Conservation (phyloP, 2,797 vertebrate species). For the Siniperca obscura region DNA sequence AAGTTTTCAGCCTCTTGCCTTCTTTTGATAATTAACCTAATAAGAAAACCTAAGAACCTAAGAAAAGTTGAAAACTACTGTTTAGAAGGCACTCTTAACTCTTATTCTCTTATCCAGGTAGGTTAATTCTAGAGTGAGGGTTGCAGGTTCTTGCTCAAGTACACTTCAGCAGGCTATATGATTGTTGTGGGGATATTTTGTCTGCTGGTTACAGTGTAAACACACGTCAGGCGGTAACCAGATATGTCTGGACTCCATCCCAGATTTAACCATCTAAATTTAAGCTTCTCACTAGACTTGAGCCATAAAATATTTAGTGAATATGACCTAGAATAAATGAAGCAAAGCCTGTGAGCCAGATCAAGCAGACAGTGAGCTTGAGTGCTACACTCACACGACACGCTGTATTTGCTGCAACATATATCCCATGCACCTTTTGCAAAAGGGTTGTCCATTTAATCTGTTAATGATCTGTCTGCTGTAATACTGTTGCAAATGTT, state of each 20-base stretch:
- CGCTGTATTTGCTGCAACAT: neutral
- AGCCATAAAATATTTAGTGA: constrained; percentile 72
- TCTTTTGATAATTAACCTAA: neutral
- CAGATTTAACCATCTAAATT: constrained; percentile 61
- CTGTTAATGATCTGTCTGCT: neutral
- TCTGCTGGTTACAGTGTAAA: constrained; percentile 11
- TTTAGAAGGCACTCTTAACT: neutral
- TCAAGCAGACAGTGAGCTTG: constrained; percentile 31
- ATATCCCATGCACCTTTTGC: neutral
- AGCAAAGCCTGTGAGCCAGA: constrained; percentile 24
- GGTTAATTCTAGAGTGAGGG: neutral
- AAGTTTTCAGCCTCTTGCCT: neutral
- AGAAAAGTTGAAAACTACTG: no score
- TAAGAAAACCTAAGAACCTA: no score
- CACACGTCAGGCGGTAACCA: constrained; percentile 12
- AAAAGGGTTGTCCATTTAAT: neutral
- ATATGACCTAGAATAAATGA: constrained; percentile 69
- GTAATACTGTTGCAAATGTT: neutral
- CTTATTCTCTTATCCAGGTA: neutral
- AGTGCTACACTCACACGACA: constrained; percentile 7
- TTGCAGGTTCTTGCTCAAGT: neutral
- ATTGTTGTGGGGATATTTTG: neutral
- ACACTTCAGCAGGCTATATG: neutral
- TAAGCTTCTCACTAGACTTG: constrained; percentile 63
- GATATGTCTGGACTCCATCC: constrained; percentile 39